Percentiles rank a stretch among this genome's conserved stretches.
These are phyloP conservation scores for crab-eating macaque (Macaca fascicularis) DNA, from an alignment of 2,113 vertebrate genomes.

Conservation along the genomic window DNA sequence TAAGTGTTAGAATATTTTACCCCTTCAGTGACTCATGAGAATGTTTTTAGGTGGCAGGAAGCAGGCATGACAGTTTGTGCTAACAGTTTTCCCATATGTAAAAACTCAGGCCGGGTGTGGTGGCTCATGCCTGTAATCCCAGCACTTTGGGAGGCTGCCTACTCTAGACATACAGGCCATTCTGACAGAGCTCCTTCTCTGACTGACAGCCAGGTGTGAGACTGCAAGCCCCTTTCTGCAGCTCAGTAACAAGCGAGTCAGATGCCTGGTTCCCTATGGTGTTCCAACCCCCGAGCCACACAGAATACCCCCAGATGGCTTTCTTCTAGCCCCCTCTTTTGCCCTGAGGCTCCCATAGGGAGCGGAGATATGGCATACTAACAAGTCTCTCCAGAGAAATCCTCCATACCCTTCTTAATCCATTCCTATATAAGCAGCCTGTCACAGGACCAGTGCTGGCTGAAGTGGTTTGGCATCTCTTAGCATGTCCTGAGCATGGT, in stretches of 20 bases:
- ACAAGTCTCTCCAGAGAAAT: background rate
- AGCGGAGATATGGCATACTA: background rate
- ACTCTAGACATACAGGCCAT: background rate
- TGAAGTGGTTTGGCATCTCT: background rate
- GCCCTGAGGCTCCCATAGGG: too few relatives aligned
- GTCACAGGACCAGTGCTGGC: background rate
- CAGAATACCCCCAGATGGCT: accelerated
- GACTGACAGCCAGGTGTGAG: background rate
- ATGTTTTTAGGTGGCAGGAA: background rate
- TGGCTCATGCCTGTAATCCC: too few relatives aligned
- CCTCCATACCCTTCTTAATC: accelerated
- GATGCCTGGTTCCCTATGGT: background rate
- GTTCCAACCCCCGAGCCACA: background rate
- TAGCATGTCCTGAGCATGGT: accelerated
- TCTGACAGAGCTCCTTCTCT: background rate
- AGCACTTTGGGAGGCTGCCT: too few relatives aligned
- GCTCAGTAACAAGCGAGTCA: background rate
- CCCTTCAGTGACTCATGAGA: background rate
- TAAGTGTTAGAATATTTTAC: background rate
- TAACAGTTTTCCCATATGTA: background rate
- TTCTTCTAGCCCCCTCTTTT: background rate
- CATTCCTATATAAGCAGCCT: background rate
- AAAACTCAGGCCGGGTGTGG: background rate
- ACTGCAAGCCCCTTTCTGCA: background rate
- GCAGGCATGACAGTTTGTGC: background rate